phyloP scores from a whole-genome alignment of 1,140 invertebrate species.

The Lepidurus apus region DNA sequence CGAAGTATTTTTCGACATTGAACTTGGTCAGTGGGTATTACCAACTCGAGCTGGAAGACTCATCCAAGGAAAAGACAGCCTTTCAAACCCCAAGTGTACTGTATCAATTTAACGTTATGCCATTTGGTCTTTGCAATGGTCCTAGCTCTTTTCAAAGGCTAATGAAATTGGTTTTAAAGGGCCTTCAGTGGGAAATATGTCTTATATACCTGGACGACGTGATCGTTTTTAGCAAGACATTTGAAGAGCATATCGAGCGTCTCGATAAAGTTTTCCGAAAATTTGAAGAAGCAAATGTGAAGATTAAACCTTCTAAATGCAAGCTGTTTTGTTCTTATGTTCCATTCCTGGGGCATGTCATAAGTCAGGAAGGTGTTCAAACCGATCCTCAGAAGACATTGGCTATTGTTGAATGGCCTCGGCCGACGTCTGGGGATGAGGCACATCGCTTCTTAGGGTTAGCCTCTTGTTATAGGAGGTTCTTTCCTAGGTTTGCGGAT shows the following conservation, averaged over 20 bases:
- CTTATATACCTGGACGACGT: slow-evolving; percentile 37
- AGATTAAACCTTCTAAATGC: slow-evolving; percentile 4
- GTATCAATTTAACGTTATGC: slow-evolving; percentile 40
- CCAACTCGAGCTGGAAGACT: too few species aligned
- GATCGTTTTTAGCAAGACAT: slow-evolving; percentile 29
- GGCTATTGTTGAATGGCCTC: slow-evolving; percentile 37
- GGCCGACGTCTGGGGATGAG: slow-evolving; percentile 10
- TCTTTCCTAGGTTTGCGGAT: neutral
- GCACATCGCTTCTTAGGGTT: slow-evolving; percentile 31
- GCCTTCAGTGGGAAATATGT: slow-evolving; percentile 37
- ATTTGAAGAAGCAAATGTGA: neutral
- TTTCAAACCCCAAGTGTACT: slow-evolving; percentile 41
- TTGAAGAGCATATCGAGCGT: slow-evolving; percentile 33
- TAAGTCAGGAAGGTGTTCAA: slow-evolving; percentile 40
- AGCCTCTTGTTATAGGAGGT: slow-evolving; percentile 36
- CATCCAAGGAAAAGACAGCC: too few species aligned
- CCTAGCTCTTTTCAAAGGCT: slow-evolving; percentile 46
- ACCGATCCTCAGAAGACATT: slow-evolving; percentile 41
- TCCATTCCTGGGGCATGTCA: slow-evolving; percentile 42
- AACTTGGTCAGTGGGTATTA: too few species aligned
- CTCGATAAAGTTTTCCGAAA: slow-evolving; percentile 24
- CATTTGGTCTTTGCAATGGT: slow-evolving; percentile 41
- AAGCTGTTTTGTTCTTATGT: neutral
- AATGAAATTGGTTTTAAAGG: slow-evolving; percentile 42
- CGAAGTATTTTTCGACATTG: too few species aligned